A percentile compares a stretch with the other conserved stretches of the same genome.
These are phyloP conservation scores for Ceryle rudis DNA, from an alignment of 2,797 vertebrate genomes.

Conservation along the genomic window DNA sequence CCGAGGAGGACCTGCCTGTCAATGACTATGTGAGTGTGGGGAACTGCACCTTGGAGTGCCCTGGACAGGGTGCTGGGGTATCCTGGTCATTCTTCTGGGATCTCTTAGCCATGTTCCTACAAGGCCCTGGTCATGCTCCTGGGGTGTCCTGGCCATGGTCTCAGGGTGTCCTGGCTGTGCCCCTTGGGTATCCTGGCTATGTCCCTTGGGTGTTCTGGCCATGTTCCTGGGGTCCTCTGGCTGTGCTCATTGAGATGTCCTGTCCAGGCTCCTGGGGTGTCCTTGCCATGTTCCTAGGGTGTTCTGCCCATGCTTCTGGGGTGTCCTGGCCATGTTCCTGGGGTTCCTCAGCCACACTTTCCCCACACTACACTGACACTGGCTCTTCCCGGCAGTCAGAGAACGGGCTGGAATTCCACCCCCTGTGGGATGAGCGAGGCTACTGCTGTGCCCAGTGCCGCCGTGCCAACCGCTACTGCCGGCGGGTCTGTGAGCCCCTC, in stretches of 20 bases:
- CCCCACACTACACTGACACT: background rate
- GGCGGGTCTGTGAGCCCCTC: slow-evolving; percentile 90
- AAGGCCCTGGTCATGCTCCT: background rate
- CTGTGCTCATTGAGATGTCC: background rate
- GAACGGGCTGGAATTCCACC: slow-evolving; percentile 89
- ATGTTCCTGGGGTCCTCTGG: no score
- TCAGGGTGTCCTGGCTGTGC: accelerated
- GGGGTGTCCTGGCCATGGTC: background rate
- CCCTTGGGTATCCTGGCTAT: no score
- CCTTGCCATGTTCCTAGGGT: accelerated
- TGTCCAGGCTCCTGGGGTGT: background rate
- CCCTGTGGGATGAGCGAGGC: slow-evolving; percentile 88
- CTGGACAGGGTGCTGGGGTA: background rate
- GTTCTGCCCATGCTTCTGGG: accelerated
- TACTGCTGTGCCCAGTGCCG: slow-evolving; percentile 93
- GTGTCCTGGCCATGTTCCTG: background rate
- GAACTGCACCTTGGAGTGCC: background rate
- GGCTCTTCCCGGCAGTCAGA: slow-evolving; percentile 85
- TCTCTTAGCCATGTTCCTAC: background rate
- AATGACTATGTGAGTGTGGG: slow-evolving; percentile 91
- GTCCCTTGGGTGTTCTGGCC: background rate
- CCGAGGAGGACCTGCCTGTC: slow-evolving; percentile 86
- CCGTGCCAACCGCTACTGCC: slow-evolving; percentile 91
- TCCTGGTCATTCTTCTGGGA: background rate
- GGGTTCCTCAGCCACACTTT: accelerated